Evolutionary conservation across 2,888 invertebrate genomes (phyloP).

Genomic region (Morpho deidamia): DNA sequence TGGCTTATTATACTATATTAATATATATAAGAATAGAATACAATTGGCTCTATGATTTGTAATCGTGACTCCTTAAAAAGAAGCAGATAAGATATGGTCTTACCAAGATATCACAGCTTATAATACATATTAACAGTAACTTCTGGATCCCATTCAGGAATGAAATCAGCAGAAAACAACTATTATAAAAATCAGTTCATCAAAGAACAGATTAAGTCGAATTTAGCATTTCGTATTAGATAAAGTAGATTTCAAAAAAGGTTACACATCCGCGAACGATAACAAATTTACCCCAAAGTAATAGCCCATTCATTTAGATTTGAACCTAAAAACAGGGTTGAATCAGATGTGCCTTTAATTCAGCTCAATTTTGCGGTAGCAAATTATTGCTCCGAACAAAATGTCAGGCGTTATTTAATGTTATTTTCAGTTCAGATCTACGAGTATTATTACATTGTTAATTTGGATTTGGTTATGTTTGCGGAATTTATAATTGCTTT

Average conservation of each 20-base stretch:
- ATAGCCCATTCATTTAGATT: conserved; percentile 1
- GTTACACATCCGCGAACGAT: not conserved
- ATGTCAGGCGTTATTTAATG: conserved; percentile 29
- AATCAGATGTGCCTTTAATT: conserved; percentile 28
- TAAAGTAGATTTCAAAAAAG: not conserved
- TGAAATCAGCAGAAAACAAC: too few species aligned
- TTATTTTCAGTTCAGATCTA: conserved; percentile 17
- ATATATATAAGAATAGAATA: too few species aligned
- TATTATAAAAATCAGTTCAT: too few species aligned
- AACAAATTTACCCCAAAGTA: not conserved
- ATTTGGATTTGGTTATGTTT: conserved; percentile 15
- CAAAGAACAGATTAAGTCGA: too few species aligned
- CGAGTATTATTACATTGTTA: conserved; percentile 6
- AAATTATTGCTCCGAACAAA: conserved; percentile 31
- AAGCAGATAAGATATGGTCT: too few species aligned
- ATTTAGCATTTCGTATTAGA: too few species aligned
- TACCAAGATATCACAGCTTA: too few species aligned
- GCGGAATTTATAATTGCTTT: conserved; percentile 10
- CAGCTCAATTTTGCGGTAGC: conserved; percentile 24
- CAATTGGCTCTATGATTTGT: too few species aligned
- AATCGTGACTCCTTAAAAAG: too few species aligned
- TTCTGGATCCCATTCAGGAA: too few species aligned
- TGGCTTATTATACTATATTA: too few species aligned
- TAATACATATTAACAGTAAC: too few species aligned
- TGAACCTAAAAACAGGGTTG: conserved; percentile 15